A percentile compares a stretch with the other conserved stretches of the same genome.
phyloP scores from a whole-genome alignment of 1,140 invertebrate species.

The Drosophila orosa region DNA sequence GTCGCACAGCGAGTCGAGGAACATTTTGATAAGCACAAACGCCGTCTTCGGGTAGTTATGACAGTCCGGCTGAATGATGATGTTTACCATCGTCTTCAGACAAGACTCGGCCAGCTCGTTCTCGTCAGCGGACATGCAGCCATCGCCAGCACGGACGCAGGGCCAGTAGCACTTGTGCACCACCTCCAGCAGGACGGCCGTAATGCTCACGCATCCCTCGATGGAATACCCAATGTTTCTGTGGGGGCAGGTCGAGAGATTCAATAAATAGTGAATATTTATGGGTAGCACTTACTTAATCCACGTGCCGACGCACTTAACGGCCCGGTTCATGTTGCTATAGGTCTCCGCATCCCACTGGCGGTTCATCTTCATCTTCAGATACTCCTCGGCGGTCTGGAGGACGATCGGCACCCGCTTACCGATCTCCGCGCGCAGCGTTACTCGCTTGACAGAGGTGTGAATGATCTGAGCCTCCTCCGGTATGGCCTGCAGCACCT shows the following conservation, averaged over 20 bases:
- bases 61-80: conserved; percentile 86
- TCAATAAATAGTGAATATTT: background rate
- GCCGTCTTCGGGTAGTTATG: conserved; percentile 85
- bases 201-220: conserved; percentile 81
- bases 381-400: conserved; percentile 70
- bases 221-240: conserved; percentile 84
- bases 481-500: conserved; percentile 91
- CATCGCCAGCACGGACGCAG: conserved; percentile 74
- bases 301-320: conserved; percentile 88
- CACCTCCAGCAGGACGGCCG: conserved; percentile 71
- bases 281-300: conserved; percentile 82
- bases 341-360: conserved; percentile 69
- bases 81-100: conserved; percentile 87
- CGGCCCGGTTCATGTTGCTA: conserved; percentile 85
- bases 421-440: conserved; percentile 67
- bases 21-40: conserved; percentile 85
- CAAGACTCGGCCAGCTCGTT: conserved; percentile 87
- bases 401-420: conserved; percentile 74
- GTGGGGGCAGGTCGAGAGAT: background rate
- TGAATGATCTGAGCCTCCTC: conserved; percentile 87
- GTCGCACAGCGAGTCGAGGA: conserved; percentile 69
- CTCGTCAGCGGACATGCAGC: conserved; percentile 85
- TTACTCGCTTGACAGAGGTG: conserved; percentile 75
- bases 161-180: conserved; percentile 83
- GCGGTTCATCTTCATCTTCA: conserved; percentile 66